A percentile compares a stretch with the other conserved stretches of the same genome.
Evolutionary conservation across 2,113 vertebrate species (phyloP).

Genomic region (Eira barbara): DNA sequence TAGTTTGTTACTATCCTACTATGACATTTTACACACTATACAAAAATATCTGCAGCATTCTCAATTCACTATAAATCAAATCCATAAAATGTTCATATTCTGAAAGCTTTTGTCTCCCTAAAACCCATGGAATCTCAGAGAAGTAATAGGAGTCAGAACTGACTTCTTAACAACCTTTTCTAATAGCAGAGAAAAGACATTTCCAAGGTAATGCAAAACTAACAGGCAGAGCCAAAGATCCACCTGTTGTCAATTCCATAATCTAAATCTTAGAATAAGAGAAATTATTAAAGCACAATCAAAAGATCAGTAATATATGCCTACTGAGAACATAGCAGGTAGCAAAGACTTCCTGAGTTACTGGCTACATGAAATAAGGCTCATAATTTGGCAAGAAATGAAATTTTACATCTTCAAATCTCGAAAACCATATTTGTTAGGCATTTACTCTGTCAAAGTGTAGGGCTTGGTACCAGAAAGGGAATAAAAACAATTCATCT

Average conservation of each 20-base stretch:
- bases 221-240: neutral
- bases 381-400: conserved; percentile 5
- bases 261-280: neutral
- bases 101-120: conserved; percentile 30
- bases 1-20: conserved; percentile 39
- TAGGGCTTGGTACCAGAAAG: neutral
- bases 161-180: conserved; percentile 19
- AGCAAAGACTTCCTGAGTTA: neutral
- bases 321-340: neutral
- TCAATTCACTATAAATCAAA: conserved; percentile 34
- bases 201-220: neutral
- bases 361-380: neutral
- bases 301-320: neutral
- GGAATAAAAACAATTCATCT: conserved; percentile 18
- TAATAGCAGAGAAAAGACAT: neutral
- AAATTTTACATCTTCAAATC: neutral
- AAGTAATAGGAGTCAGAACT: neutral
- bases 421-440: neutral
- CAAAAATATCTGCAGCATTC: conserved; percentile 2
- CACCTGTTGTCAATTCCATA: neutral
- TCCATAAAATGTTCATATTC: conserved; percentile 30
- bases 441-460: neutral
- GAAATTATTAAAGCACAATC: neutral
- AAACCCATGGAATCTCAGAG: neutral
- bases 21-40: conserved; percentile 40